Conservation (phyloP, 2,888 invertebrate genomes). For the Hypercompe scribonia region DNA sequence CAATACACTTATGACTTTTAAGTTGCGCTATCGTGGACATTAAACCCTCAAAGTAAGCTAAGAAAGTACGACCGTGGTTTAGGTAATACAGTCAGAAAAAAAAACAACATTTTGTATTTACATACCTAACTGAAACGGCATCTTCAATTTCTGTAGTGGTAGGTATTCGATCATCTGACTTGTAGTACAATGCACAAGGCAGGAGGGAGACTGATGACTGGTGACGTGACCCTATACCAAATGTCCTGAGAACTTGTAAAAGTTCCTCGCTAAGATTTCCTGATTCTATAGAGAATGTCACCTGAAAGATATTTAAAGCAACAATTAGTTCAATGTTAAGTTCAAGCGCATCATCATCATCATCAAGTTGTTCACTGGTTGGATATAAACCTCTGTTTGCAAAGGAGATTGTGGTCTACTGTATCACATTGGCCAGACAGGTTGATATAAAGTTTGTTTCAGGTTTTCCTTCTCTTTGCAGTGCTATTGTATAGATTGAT, state of each 20-base stretch:
- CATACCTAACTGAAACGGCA: slow-evolving; percentile 34
- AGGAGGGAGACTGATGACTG: slow-evolving; percentile 88
- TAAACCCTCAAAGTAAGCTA: no score
- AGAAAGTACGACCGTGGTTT: not conserved
- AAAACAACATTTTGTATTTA: not conserved
- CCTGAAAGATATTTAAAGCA: slow-evolving; percentile 59
- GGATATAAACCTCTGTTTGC: no score
- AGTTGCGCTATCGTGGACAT: no score
- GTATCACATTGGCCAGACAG: no score
- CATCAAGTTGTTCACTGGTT: no score
- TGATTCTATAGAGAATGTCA: slow-evolving; percentile 87
- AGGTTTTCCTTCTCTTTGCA: no score
- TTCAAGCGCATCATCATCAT: not conserved
- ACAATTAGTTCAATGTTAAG: not conserved
- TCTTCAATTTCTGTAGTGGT: slow-evolving; percentile 23
- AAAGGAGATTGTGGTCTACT: no score
- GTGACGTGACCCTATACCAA: slow-evolving; percentile 87
- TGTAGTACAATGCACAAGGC: slow-evolving; percentile 88
- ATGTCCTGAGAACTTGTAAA: slow-evolving; percentile 85
- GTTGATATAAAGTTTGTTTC: no score
- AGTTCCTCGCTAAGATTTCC: slow-evolving; percentile 87
- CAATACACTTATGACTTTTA: no score
- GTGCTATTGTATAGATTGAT: no score
- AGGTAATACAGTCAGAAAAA: not conserved
- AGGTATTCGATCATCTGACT: slow-evolving; percentile 50